phyloP scores from a whole-genome alignment of 2,113 vertebrate species.

The Gymnobelideus leadbeateri region DNA sequence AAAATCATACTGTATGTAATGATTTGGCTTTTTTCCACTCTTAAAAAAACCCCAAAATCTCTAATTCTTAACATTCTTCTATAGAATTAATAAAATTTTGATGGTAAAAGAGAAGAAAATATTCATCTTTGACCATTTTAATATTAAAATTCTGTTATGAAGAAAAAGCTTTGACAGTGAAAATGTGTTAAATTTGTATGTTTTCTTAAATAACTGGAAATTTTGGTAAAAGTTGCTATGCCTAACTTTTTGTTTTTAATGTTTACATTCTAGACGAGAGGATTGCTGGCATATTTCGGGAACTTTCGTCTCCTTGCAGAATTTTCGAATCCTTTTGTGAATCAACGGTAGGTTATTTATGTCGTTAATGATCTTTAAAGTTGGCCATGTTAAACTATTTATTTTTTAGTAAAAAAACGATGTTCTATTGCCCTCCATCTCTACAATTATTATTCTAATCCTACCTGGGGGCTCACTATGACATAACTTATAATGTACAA shows the following conservation, averaged over 20 bases:
- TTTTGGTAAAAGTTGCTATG: background rate
- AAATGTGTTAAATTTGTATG: background rate
- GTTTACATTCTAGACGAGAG: constrained; percentile 87
- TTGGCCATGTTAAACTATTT: background rate
- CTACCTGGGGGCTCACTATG: background rate
- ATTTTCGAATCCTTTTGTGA: constrained; percentile 98
- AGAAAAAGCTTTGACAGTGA: background rate
- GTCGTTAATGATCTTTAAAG: constrained; percentile 8
- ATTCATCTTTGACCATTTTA: background rate
- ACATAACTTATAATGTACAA: background rate
- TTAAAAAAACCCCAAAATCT: constrained; percentile 1
- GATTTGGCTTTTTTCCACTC: background rate
- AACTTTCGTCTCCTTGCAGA: constrained; percentile 98
- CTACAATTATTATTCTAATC: background rate
- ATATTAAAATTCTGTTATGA: background rate
- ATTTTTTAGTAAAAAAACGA: background rate
- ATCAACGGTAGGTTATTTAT: constrained; percentile 93
- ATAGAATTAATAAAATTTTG: background rate
- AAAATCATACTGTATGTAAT: background rate
- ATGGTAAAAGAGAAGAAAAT: background rate
- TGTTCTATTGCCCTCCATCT: background rate
- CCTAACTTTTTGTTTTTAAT: constrained; percentile 61
- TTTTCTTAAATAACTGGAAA: constrained; percentile 28
- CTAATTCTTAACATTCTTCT: constrained; percentile 25
- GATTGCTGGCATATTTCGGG: constrained; percentile 94